Evolutionary conservation across 2,888 invertebrate species (phyloP).

Genomic region (Drosophila mimica): DNA sequence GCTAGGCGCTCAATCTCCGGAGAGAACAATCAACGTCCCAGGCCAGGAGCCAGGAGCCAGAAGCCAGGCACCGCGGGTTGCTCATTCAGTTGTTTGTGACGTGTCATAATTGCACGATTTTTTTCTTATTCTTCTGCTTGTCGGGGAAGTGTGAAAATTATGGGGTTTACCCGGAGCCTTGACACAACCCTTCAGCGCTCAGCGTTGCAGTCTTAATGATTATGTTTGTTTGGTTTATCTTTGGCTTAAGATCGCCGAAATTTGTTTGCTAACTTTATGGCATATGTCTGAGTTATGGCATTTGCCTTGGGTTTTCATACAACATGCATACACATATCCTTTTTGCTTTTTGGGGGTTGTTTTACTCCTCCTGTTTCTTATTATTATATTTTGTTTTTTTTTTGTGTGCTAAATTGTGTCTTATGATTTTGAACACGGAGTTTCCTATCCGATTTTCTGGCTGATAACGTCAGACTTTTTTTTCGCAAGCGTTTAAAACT

Average conservation of each 20-base stretch:
- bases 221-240: constrained; percentile 73
- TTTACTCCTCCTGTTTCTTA: constrained; percentile 29
- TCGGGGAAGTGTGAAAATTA: constrained; percentile 76
- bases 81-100: constrained; percentile 50
- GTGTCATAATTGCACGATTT: constrained; percentile 79
- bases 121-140: constrained; percentile 11
- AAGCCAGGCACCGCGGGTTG: constrained; percentile 55
- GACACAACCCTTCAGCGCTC: constrained; percentile 55
- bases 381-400: constrained; percentile 11
- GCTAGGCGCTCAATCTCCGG: constrained; percentile 58
- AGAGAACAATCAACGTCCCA: constrained; percentile 4
- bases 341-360: constrained; percentile 58
- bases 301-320: constrained; percentile 50
- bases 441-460: constrained; percentile 44
- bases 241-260: constrained; percentile 59
- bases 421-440: constrained; percentile 51
- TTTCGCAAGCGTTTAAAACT: constrained; percentile 65
- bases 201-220: constrained; percentile 53
- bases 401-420: constrained; percentile 71
- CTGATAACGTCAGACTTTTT: constrained; percentile 53
- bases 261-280: constrained; percentile 70
- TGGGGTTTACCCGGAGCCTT: constrained; percentile 55
- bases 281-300: constrained; percentile 73
- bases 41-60: constrained; percentile 28
- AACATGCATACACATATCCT: constrained; percentile 1